These are phyloP conservation scores for Nothocercus julius DNA, from an alignment of 2,113 vertebrate species.

Conservation along the genomic window DNA sequence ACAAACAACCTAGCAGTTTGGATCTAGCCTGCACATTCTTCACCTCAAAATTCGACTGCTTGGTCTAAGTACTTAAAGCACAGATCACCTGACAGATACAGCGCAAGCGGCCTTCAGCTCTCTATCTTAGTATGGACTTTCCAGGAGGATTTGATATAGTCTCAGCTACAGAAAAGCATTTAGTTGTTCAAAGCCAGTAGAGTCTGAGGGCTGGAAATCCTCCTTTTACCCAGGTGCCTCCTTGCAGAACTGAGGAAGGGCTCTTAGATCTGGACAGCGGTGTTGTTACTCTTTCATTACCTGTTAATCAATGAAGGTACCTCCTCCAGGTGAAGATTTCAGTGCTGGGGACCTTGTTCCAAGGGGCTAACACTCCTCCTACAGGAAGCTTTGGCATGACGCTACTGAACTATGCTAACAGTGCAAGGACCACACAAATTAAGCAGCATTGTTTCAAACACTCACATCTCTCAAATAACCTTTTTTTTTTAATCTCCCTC, in stretches of 20 bases:
- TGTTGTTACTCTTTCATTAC: not conserved
- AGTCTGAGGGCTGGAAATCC: not conserved
- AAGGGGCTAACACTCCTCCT: not conserved
- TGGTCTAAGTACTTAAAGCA: not conserved
- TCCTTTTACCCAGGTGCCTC: not conserved
- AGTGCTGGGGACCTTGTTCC: not conserved
- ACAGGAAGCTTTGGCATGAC: not conserved
- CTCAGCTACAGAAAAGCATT: not conserved
- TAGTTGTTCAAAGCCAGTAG: not conserved
- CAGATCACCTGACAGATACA: not conserved
- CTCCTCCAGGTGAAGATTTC: not conserved
- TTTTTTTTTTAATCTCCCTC: not conserved
- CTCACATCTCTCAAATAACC: not conserved
- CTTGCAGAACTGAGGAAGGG: not conserved
- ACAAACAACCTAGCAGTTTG: not conserved
- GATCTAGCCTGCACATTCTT: not conserved
- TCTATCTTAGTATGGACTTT: not conserved
- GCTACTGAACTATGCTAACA: not conserved
- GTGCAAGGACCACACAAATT: not conserved
- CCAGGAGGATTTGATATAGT: not conserved
- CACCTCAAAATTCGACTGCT: not conserved
- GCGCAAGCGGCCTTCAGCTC: not conserved
- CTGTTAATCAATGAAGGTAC: not conserved
- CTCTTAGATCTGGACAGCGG: not conserved
- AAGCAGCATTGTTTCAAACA: not conserved